These are phyloP conservation scores for Nomia melanderi DNA, from an alignment of 1,140 invertebrate genomes.

Conservation along the genomic window DNA sequence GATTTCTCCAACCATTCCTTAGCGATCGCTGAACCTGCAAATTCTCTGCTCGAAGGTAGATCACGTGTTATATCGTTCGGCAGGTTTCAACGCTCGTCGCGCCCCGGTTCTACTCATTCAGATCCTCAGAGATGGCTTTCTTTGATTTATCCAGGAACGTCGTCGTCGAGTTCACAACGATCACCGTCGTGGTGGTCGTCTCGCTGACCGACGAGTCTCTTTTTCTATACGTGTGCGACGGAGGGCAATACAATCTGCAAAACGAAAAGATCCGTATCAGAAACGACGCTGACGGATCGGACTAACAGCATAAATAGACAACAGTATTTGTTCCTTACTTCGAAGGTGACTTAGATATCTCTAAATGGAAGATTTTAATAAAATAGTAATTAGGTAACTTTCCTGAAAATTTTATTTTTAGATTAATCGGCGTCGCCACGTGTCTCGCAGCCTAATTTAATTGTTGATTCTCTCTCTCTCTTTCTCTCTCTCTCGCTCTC, in stretches of 20 bases:
- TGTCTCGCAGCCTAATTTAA: too few species aligned
- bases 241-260: slow-evolving; percentile 84
- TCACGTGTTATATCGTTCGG: neutral
- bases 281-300: too few species aligned
- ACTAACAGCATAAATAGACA: neutral
- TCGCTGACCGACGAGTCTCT: slow-evolving; percentile 86
- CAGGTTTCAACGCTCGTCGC: neutral
- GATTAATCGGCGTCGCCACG: neutral
- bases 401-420: slow-evolving; percentile 2
- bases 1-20: slow-evolving; percentile 34
- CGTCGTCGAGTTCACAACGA: slow-evolving; percentile 77
- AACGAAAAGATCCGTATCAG: slow-evolving; percentile 14
- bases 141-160: slow-evolving; percentile 74
- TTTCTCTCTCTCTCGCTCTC: too few species aligned
- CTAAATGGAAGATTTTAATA: neutral
- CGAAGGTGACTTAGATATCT: slow-evolving; percentile 5
- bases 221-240: slow-evolving; percentile 83
- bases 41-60: neutral
- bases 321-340: neutral
- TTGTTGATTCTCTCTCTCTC: too few species aligned
- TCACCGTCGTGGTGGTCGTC: slow-evolving; percentile 86
- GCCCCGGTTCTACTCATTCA: slow-evolving; percentile 37
- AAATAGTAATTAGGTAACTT: slow-evolving; percentile 7
- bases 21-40: neutral
- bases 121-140: slow-evolving; percentile 71